A percentile compares a stretch with the other conserved stretches of the same genome.
Conservation (phyloP, 2,797 vertebrate species). For the Fratercula arctica region DNA sequence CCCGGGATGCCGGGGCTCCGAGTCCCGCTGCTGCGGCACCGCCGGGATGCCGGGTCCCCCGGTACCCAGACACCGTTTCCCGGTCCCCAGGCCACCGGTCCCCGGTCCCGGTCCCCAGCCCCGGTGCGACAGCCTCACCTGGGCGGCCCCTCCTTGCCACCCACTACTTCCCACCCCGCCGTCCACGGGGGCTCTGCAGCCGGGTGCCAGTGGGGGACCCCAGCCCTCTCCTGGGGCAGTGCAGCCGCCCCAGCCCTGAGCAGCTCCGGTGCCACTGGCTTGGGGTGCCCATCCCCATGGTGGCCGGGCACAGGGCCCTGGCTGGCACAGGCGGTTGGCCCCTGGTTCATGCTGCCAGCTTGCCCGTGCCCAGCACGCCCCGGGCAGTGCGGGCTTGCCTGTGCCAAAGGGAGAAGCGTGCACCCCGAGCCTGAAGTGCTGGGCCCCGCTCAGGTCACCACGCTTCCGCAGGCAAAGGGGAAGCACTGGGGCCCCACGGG, state of each 20-base stretch:
- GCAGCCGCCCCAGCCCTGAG: not conserved
- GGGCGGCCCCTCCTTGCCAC: not conserved
- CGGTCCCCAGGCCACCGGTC: not conserved
- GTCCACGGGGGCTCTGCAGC: not conserved
- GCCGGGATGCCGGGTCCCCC: too few relatives aligned
- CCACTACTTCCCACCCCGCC: not conserved
- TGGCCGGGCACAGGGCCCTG: not conserved
- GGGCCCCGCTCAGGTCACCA: not conserved
- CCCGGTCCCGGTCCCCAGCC: not conserved
- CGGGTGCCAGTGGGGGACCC: not conserved
- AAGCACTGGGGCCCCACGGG: not conserved
- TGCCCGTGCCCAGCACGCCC: not conserved
- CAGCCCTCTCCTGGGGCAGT: not conserved
- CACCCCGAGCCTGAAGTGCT: not conserved
- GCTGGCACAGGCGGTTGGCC: not conserved
- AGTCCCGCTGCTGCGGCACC: not conserved
- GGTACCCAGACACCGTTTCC: not conserved
- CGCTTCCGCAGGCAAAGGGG: not conserved
- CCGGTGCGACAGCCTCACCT: not conserved
- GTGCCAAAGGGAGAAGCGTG: rapidly evolving
- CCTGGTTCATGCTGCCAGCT: not conserved
- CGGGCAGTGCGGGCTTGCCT: rapidly evolving
- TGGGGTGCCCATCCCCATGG: not conserved
- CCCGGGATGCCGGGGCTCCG: not conserved
- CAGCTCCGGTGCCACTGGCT: not conserved